Evolutionary conservation across 2,888 invertebrate species (phyloP), one percentile per base, ranked within the genome.

Genomic region (Synanthedon myopaeformis): DNA sequence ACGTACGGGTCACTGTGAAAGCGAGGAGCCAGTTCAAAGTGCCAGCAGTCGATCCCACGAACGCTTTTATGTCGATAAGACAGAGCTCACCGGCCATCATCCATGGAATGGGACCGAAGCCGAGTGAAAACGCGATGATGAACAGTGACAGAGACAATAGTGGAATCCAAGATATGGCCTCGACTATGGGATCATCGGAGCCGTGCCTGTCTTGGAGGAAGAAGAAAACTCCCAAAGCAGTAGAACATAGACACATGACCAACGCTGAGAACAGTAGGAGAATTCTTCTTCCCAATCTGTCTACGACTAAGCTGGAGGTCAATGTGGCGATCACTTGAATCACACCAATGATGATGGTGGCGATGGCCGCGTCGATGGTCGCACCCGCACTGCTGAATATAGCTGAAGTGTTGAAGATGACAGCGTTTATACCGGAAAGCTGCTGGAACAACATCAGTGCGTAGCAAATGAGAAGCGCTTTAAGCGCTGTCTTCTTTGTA

Each of bases 371-470:
- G 12, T 89, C 76, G 23, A 94, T 83, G 0, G 78, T 59, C 1
- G 90, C 89, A 4, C 90, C 91, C 11, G 94, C 91, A 42, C 88
- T 89, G 52, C 78, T 66, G 75, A 97, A 96, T 57, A 97, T 97
- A 2, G 87, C 74, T 0, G 90, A 90, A 0, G 93, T 90, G 67
- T 94, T 95, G 76, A 96, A 94, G 59, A 96, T 93, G 5, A 96
- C 92, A 0, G 94, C 94, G 66, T 96, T 96, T 52, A 95, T 91
- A 45, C 95, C 95, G 57, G 93, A 92, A 54, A 96, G 84, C 74
- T 97, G 97, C 72, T 97, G 97, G 82, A 96, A 94, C 65, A 96
- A 83, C 96, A 97, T 96, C 6, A 97, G 88, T 3, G 92, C 91
- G 69, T 93, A 91, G 59, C 92, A 92, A 56, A 95, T 93, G 12